Evolutionary conservation across 2,888 invertebrate species (phyloP), one percentile per base, ranked within the genome.

Genomic region (Cryptosula pallasiana): DNA sequence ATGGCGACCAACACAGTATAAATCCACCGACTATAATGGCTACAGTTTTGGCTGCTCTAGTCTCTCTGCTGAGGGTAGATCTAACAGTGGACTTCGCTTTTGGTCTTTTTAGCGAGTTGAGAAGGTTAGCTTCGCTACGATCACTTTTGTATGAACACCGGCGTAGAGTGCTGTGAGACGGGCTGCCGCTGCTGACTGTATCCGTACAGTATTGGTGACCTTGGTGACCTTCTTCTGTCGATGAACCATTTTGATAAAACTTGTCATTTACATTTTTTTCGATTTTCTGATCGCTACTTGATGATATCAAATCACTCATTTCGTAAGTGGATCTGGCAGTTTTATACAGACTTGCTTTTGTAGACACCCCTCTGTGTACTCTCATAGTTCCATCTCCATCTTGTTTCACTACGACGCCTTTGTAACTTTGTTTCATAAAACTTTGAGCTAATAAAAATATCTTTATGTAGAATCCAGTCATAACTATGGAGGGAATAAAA

Each of bases 11-110:
- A 85, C 97, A 98, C 80, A 92, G 89, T 72, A 96, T 94, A 86
- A 98, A 98, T 69, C 95, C 93, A 0, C 97, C 97, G 1, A 98
- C 96, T 76, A 98, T 97, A 76, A 98, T 95, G 74, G 94, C 96
- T 71, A 97, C 87, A 0, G 96, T 96, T 85, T 96, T 96, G 0
- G 96, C 95, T 0, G 96, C 96, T 86, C 96, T 96, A 0, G 95
- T 95, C 84, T 97, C 96, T 91, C 94, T 94, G 73, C 79, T 78
- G 71, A 81, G 20, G 27, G 9, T 34, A 58, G 25, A 16, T 32
- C 45, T 55, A 29, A 71, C 35, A 5, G 29, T n/a, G 20, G 58
- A 23, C 27, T 57, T 23, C 23, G 71, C n/a, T 45, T 45, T 45
- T 5, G 5, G 5, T 20, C 32, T 29, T 23, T 71, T 63, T 23